These are phyloP conservation scores for Xyrichtys novacula DNA, from an alignment of 2,797 vertebrate genomes.

Conservation along the genomic window DNA sequence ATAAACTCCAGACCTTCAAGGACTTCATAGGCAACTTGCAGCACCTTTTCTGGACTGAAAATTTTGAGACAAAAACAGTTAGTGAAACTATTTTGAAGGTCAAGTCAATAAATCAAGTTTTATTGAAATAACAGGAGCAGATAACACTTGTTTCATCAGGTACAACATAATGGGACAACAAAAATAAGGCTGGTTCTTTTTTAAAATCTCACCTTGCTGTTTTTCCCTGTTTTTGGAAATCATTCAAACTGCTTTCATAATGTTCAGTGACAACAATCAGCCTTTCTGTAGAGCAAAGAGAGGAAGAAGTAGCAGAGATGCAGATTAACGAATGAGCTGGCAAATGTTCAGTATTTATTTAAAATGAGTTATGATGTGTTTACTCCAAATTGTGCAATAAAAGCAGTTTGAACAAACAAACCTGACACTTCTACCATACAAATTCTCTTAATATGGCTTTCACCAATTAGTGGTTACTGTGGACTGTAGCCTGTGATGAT, in stretches of 20 bases:
- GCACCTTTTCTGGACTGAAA: constrained; percentile 83
- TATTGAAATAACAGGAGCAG: not conserved
- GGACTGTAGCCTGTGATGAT: no score
- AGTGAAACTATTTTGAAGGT: not conserved
- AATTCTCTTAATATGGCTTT: not conserved
- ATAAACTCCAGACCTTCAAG: constrained; percentile 95
- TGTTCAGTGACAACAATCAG: constrained; percentile 97
- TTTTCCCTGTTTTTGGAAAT: constrained; percentile 89
- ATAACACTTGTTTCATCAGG: not conserved
- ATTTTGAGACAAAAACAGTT: constrained; percentile 26
- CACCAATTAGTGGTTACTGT: no score
- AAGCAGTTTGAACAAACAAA: not conserved
- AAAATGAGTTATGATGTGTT: not conserved
- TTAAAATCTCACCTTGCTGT: constrained; percentile 85
- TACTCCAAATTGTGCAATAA: not conserved
- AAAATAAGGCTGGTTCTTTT: not conserved
- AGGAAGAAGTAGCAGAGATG: constrained; percentile 14
- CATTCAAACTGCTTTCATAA: constrained; percentile 90
- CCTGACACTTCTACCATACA: not conserved
- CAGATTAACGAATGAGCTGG: not conserved
- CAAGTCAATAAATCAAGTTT: not conserved
- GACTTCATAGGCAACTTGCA: constrained; percentile 92
- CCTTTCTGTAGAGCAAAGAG: constrained; percentile 84
- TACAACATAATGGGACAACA: not conserved
- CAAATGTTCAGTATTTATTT: not conserved